phyloP scores from a whole-genome alignment of 2,113 vertebrate genomes.

The Pachycephala philippinensis region DNA sequence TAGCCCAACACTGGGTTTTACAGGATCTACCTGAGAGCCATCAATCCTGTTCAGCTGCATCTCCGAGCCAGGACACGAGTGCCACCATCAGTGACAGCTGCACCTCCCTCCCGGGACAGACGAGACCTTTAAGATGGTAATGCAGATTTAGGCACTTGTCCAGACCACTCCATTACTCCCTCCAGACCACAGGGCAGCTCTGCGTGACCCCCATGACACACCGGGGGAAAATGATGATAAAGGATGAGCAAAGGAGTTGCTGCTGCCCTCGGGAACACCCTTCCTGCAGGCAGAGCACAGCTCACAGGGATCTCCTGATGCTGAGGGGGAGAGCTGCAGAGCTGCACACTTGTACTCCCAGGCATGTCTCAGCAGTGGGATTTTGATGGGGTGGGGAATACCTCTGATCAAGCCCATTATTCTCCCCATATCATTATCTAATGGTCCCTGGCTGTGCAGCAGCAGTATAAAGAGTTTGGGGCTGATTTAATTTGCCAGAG shows the following conservation, averaged over 20 bases:
- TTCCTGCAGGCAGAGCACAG: background rate
- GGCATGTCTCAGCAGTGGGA: background rate
- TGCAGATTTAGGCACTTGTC: background rate
- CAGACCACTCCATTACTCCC: background rate
- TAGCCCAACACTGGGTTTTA: background rate
- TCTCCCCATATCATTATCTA: background rate
- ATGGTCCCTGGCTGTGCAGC: background rate
- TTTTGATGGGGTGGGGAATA: background rate
- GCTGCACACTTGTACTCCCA: background rate
- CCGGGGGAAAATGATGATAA: fast-evolving
- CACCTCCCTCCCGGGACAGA: background rate
- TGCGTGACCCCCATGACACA: background rate
- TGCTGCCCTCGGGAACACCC: background rate
- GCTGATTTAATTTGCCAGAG: background rate
- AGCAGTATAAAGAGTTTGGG: background rate
- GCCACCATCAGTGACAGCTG: background rate
- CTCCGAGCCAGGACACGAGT: background rate
- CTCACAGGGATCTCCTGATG: fast-evolving
- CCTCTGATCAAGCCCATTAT: background rate
- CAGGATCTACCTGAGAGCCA: background rate
- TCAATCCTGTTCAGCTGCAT: background rate
- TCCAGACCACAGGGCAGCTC: background rate
- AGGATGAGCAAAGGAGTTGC: background rate
- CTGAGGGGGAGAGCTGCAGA: background rate
- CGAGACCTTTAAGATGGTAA: background rate